These are phyloP conservation scores for Campoplex nolae DNA, from an alignment of 2,888 invertebrate species.

Conservation along the genomic window DNA sequence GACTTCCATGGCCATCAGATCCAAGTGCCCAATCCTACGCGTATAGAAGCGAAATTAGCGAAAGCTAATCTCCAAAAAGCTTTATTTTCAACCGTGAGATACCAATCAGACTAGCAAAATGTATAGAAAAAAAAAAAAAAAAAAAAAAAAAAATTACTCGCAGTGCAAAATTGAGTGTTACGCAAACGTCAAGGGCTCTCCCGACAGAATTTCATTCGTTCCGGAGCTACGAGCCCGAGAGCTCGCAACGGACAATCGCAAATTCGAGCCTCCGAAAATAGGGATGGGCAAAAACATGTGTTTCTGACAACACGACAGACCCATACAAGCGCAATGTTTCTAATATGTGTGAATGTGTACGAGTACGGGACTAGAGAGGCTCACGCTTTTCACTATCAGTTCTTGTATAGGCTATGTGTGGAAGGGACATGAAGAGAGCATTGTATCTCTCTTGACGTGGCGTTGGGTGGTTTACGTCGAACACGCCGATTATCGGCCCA, in stretches of 20 bases:
- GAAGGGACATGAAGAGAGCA: slow-evolving; percentile 23
- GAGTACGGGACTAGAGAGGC: slow-evolving; percentile 9
- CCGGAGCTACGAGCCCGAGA: slow-evolving; percentile 40
- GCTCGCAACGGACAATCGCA: slow-evolving; percentile 5
- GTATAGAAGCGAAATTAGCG: neutral
- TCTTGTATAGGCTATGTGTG: slow-evolving; percentile 10
- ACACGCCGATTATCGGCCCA: slow-evolving; percentile 69
- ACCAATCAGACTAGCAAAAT: no score
- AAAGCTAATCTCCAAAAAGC: neutral
- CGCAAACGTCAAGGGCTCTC: slow-evolving; percentile 4
- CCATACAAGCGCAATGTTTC: neutral
- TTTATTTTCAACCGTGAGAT: neutral
- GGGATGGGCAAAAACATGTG: slow-evolving; percentile 57
- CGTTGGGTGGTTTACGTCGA: slow-evolving; percentile 58
- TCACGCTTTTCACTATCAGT: slow-evolving; percentile 14
- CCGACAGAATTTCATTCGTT: slow-evolving; percentile 56
- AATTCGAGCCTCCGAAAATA: slow-evolving; percentile 30
- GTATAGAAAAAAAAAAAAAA: slow-evolving; percentile 10
- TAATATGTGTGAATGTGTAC: slow-evolving; percentile 5
- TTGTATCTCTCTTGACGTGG: slow-evolving; percentile 44
- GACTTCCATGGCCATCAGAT: neutral
- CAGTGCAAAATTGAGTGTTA: slow-evolving; percentile 4
- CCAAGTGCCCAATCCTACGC: neutral
- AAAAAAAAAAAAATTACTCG: slow-evolving; percentile 13
- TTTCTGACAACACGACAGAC: slow-evolving; percentile 29